Percentiles rank a stretch among this genome's conserved stretches.
Conservation (phyloP, 2,797 vertebrate genomes). For the Anas georgica region DNA sequence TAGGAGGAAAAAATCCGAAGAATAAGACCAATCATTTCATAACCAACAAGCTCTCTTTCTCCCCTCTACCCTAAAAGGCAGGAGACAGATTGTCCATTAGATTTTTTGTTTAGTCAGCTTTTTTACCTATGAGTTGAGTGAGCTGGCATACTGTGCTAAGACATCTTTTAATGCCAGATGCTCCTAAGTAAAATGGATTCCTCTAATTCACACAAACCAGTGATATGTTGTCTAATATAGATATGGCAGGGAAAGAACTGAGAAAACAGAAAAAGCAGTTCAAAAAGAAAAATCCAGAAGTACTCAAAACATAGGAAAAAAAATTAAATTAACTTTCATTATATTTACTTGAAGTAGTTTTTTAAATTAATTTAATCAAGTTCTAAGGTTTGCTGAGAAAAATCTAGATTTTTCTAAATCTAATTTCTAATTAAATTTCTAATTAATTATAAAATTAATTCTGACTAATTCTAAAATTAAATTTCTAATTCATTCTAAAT, state of each 20-base stretch:
- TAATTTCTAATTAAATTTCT: no score
- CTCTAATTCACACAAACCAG: neutral
- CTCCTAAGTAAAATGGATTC: neutral
- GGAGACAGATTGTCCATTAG: neutral
- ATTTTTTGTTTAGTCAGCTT: neutral
- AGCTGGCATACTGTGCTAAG: neutral
- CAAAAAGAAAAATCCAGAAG: neutral
- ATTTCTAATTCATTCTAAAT: no score
- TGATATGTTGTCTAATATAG: neutral
- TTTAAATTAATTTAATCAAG: neutral
- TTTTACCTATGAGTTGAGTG: neutral
- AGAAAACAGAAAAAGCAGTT: neutral
- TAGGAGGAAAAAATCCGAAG: neutral
- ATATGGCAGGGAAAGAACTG: neutral
- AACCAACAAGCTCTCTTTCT: neutral
- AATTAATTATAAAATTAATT: no score
- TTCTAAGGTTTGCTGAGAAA: neutral
- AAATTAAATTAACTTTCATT: neutral
- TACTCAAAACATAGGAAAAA: neutral
- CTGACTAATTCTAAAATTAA: no score
- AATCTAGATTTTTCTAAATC: no score
- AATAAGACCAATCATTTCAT: neutral
- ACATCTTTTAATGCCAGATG: neutral
- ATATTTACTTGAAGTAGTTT: neutral
- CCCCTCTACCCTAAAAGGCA: neutral